phyloP scores from a whole-genome alignment of 2,113 vertebrate genomes.

The Lates calcarifer region DNA sequence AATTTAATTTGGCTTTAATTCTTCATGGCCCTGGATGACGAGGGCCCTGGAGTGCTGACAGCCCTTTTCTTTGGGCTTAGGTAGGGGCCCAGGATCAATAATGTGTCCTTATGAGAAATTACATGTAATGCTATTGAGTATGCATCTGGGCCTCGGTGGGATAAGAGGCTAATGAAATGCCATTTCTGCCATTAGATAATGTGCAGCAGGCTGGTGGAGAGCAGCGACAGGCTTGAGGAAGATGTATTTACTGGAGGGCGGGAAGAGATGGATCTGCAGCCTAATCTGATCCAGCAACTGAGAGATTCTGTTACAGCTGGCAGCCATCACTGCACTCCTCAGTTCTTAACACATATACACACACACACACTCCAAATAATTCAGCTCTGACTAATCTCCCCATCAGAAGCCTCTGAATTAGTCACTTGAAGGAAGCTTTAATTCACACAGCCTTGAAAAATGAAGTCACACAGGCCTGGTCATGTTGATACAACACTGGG shows the following conservation, averaged over 20 bases:
- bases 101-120: constrained; percentile 99
- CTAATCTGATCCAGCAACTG: constrained; percentile 82
- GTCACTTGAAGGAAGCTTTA: constrained; percentile 40
- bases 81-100: constrained; percentile 93
- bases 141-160: constrained; percentile 92
- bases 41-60: constrained; percentile 90
- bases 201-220: constrained; percentile 80
- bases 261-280: constrained; percentile 88
- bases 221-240: constrained; percentile 89
- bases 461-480: constrained; percentile 3
- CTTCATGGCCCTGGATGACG: constrained; percentile 92
- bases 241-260: constrained; percentile 87
- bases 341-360: neutral
- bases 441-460: constrained; percentile 39
- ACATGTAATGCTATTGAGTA: constrained; percentile 95
- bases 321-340: constrained; percentile 41
- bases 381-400: constrained; percentile 32
- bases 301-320: constrained; percentile 62
- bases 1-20: constrained; percentile 99
- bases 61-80: constrained; percentile 95
- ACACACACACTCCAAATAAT: constrained; percentile 28
- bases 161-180: constrained; percentile 99
- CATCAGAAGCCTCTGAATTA: constrained; percentile 44
- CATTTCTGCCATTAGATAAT: constrained; percentile 95
- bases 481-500: neutral